phyloP scores from a whole-genome alignment of 2,113 vertebrate species.

The Gadus chalcogrammus region DNA sequence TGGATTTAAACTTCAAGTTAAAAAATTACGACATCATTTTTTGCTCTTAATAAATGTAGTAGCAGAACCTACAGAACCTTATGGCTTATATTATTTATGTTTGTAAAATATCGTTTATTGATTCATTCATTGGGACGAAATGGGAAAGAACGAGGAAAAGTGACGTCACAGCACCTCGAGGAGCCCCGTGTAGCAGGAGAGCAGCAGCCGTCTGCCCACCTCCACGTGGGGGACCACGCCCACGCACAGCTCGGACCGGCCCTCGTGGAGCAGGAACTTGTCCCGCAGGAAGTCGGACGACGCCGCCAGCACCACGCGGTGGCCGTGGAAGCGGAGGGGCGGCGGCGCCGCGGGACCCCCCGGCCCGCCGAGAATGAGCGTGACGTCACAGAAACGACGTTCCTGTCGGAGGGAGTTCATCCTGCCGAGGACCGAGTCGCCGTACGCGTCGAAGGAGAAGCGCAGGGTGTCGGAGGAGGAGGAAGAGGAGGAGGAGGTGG shows the following conservation, averaged over 20 bases:
- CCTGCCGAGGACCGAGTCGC: constrained; percentile 54
- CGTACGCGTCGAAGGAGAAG: constrained; percentile 54
- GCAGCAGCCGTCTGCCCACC: constrained; percentile 57
- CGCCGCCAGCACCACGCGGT: constrained; percentile 67
- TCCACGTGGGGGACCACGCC: constrained; percentile 51
- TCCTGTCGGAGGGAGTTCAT: constrained; percentile 63
- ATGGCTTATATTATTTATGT: too few species aligned
- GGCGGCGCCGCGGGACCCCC: neutral
- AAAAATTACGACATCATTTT: too few species aligned
- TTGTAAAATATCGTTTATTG: too few species aligned
- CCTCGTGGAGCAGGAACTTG: constrained; percentile 66
- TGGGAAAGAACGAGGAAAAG: too few species aligned
- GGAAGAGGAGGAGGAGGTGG: constrained; percentile 5
- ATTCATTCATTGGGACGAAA: too few species aligned
- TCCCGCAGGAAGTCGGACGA: constrained; percentile 69
- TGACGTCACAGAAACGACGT: constrained; percentile 63
- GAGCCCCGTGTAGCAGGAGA: constrained; percentile 69
- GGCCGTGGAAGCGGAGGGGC: constrained; percentile 53
- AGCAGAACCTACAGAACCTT: too few species aligned
- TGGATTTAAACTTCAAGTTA: too few species aligned
- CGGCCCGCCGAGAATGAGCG: constrained; percentile 45
- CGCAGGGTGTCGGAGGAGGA: constrained; percentile 42
- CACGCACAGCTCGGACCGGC: constrained; percentile 50
- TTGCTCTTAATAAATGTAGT: too few species aligned
- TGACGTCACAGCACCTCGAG: constrained; percentile 50